Evolutionary conservation across 2,113 vertebrate genomes (phyloP), one percentile per base, ranked within the genome.

Genomic region (Lycocorax pyrrhopterus): DNA sequence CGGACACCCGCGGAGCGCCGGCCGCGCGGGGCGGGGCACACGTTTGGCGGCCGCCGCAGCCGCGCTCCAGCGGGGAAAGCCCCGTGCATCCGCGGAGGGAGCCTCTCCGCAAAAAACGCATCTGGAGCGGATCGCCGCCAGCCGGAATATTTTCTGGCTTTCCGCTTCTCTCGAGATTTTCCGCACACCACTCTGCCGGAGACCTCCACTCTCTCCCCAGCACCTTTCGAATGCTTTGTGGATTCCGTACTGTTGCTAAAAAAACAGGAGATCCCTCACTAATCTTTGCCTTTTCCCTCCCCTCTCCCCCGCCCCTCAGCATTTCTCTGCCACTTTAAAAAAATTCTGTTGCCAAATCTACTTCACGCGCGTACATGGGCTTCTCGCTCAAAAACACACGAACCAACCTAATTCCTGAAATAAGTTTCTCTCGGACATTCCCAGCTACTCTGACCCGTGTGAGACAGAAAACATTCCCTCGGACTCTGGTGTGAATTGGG

Each of bases 101-200:
- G 55, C 44, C 35, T 51, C 44, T 56, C 93, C 60, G 30, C 95
- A 93, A 87, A 89, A 39, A 84, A 47, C 41, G 19, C n/a, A 7
- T 74, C 72, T 64, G 79, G 37, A 88, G 67, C 41, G 39, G 64
- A 46, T 35, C 22, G 15, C 60, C 32, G 30, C 80, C 73, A 43
- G 83, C 51, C 7, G 63, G 51, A 81, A 59, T 68, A 56, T 60
- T 75, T 49, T 37, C 56, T 47, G 23, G 30, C 26, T 88, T 95
- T 35, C 35, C 39, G 12, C 60, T 56, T 88, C 53, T 59, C 74
- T 75, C 22, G 33, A 55, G 47, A 44, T 82, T 90, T 90, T 43
- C n/a, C 27, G 41, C 10, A 25, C 32, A 35, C 13, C 12, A 0
- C 43, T 32, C 55, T 23, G 51, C 44, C 18, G 35, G 20, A 82